A percentile compares a stretch with the other conserved stretches of the same genome.
Conservation (phyloP, 2,797 vertebrate species). For the Remorina albescens region DNA sequence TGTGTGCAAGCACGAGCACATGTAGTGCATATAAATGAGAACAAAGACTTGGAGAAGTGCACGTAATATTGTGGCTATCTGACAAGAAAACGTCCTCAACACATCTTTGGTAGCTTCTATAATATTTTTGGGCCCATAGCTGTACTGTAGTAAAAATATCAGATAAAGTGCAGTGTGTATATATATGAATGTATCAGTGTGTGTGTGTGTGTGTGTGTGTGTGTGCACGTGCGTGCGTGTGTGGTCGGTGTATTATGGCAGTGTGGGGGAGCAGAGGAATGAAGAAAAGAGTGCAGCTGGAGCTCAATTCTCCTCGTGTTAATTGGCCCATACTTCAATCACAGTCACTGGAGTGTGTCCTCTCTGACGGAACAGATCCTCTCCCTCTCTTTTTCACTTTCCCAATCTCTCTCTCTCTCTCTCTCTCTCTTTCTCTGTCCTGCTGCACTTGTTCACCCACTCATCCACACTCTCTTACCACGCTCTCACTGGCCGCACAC, state of each 20-base stretch:
- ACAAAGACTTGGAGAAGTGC: too few relatives aligned
- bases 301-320: constrained; percentile 82
- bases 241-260: constrained; percentile 65
- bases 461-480: constrained; percentile 53
- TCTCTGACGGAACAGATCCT: constrained; percentile 81
- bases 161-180: constrained; percentile 68
- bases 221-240: constrained; percentile 53
- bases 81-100: too few relatives aligned
- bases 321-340: constrained; percentile 85
- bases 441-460: constrained; percentile 69
- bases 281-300: constrained; percentile 83
- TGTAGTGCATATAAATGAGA: too few relatives aligned
- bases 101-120: constrained; percentile 33
- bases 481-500: constrained; percentile 33
- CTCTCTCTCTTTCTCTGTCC: constrained; percentile 52
- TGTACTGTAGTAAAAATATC: constrained; percentile 60
- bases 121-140: constrained; percentile 63
- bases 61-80: too few relatives aligned
- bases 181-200: constrained; percentile 29
- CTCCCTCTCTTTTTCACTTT: constrained; percentile 50
- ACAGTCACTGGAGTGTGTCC: constrained; percentile 83
- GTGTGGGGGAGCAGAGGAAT: constrained; percentile 73
- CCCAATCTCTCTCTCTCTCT: constrained; percentile 56
- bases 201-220: constrained; percentile 51
- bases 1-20: too few relatives aligned